These are phyloP conservation scores for Cranoglanis bouderius DNA, from an alignment of 2,113 vertebrate species.

Conservation along the genomic window DNA sequence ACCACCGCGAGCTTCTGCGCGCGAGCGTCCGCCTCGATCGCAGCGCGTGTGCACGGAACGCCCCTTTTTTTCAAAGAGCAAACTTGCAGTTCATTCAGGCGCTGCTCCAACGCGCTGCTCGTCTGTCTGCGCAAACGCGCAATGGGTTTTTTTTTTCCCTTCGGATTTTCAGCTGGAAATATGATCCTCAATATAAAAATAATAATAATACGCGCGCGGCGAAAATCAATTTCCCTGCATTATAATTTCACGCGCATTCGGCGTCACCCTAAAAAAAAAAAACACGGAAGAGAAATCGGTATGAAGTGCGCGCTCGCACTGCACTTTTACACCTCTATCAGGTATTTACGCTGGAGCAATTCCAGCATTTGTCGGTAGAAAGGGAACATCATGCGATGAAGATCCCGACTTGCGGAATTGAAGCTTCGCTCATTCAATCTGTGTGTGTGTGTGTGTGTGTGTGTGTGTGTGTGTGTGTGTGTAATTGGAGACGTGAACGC, in stretches of 20 bases:
- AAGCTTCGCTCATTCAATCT: slow-evolving; percentile 40
- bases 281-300: slow-evolving; percentile 61
- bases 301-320: slow-evolving; percentile 47
- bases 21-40: slow-evolving; percentile 5
- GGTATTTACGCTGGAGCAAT: neutral
- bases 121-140: neutral
- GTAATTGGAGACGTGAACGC: slow-evolving; percentile 38
- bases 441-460: neutral
- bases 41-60: neutral
- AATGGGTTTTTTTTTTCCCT: neutral
- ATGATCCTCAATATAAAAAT: neutral
- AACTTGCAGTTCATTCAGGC: slow-evolving; percentile 27
- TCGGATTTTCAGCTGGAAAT: neutral
- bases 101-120: neutral
- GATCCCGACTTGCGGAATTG: slow-evolving; percentile 33
- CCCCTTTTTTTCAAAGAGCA: slow-evolving; percentile 28
- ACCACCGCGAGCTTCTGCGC: slow-evolving; percentile 4
- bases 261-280: slow-evolving; percentile 17
- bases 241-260: slow-evolving; percentile 47
- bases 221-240: neutral
- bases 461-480: slow-evolving; percentile 15
- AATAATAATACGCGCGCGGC: neutral
- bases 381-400: neutral
- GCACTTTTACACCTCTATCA: slow-evolving; percentile 1
- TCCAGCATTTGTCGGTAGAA: neutral